Conservation (phyloP, 2,113 vertebrate genomes). For the Corythaeola cristata region DNA sequence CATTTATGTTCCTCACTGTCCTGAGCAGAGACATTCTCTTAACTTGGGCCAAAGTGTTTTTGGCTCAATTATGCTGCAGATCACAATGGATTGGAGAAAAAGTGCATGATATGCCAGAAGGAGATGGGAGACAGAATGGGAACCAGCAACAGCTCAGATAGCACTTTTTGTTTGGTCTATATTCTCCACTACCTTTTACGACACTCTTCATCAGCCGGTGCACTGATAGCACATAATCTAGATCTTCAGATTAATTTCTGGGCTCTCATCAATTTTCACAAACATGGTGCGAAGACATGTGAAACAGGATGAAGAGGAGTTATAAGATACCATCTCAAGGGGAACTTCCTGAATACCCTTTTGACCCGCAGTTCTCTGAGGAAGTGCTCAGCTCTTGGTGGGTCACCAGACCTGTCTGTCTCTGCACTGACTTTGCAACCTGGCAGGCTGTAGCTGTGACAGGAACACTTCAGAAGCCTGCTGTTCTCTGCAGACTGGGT, state of each 20-base stretch:
- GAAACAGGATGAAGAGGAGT: not conserved
- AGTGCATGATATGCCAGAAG: not conserved
- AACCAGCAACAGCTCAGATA: not conserved
- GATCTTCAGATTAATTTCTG: not conserved
- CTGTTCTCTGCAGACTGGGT: not conserved
- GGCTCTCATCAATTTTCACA: not conserved
- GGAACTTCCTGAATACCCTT: not conserved
- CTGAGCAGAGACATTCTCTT: not conserved
- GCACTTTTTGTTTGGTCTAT: not conserved
- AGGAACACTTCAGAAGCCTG: not conserved
- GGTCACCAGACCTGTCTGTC: not conserved
- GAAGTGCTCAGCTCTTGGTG: not conserved
- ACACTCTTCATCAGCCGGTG: not conserved
- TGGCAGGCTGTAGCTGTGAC: not conserved
- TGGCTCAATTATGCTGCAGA: not conserved
- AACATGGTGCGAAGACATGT: not conserved
- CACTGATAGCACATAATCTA: not conserved
- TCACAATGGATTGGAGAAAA: not conserved
- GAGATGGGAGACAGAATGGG: not conserved
- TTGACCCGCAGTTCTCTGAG: not conserved
- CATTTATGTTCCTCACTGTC: not conserved
- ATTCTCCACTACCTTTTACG: not conserved
- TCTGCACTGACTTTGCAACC: not conserved
- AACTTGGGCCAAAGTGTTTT: not conserved
- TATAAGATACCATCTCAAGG: not conserved